Percentiles rank a stretch among this genome's conserved stretches.
These are phyloP conservation scores for Seira ritae DNA, from an alignment of 2,888 invertebrate species.

Conservation along the genomic window DNA sequence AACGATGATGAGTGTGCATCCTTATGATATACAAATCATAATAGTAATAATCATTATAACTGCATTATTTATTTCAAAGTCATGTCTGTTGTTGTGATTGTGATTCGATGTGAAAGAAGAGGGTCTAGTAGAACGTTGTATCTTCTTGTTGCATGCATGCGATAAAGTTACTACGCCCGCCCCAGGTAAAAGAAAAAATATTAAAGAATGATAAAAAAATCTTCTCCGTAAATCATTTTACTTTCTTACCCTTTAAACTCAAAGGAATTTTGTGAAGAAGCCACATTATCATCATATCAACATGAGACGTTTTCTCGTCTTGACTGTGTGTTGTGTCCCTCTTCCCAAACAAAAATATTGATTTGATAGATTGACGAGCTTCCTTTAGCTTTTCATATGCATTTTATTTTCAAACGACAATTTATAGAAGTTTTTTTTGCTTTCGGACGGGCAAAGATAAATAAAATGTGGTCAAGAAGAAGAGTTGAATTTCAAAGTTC, in stretches of 20 bases:
- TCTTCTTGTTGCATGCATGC: constrained; percentile 32
- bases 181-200: constrained; percentile 49
- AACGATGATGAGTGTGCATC: constrained; percentile 37
- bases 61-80: constrained; percentile 56
- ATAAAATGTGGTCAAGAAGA: background rate
- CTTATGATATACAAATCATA: constrained; percentile 42
- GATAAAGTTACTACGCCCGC: constrained; percentile 61
- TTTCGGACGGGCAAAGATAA: constrained; percentile 2
- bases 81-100: background rate
- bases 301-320: constrained; percentile 22
- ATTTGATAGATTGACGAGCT: too few relatives aligned
- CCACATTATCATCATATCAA: constrained; percentile 47
- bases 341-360: too few relatives aligned
- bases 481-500: constrained; percentile 26
- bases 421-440: too few relatives aligned
- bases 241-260: constrained; percentile 62
- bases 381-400: too few relatives aligned
- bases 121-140: background rate
- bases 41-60: constrained; percentile 43
- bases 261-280: constrained; percentile 62
- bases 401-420: too few relatives aligned
- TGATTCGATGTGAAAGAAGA: background rate
- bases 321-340: constrained; percentile 32
- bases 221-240: constrained; percentile 41
- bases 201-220: constrained; percentile 51